Evolutionary conservation across 2,888 invertebrate species (phyloP).

Genomic region (Agriopis marginaria): DNA sequence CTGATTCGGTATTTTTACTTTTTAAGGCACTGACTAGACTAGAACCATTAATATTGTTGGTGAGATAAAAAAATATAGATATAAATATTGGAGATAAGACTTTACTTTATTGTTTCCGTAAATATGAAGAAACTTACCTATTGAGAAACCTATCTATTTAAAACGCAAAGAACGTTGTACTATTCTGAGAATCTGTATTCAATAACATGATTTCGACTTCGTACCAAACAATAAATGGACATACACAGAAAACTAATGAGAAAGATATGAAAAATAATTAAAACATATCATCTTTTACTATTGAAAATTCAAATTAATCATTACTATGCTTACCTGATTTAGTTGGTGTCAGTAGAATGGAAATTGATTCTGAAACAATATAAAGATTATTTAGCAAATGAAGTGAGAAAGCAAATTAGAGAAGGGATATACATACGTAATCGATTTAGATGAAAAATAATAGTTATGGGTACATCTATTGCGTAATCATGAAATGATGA

Average conservation of each 20-base stretch:
- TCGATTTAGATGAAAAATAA: too few species aligned
- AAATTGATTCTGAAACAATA: slow-evolving; percentile 54
- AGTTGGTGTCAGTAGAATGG: slow-evolving; percentile 35
- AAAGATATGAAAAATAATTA: background rate
- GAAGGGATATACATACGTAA: background rate
- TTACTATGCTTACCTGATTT: slow-evolving; percentile 49
- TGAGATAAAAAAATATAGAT: background rate
- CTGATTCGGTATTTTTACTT: slow-evolving; percentile 22
- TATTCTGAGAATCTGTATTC: background rate
- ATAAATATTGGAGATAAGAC: slow-evolving; percentile 3
- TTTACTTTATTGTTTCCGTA: background rate
- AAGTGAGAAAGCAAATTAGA: background rate
- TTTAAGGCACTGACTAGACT: slow-evolving; percentile 1
- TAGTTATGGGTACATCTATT: background rate
- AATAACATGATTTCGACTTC: background rate
- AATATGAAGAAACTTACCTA: background rate
- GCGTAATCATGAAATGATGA: background rate
- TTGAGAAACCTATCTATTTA: background rate
- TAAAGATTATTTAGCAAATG: slow-evolving; percentile 2
- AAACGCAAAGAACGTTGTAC: background rate
- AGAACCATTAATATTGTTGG: background rate
- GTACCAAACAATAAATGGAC: background rate
- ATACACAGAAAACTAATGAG: slow-evolving; percentile 11
- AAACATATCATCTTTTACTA: slow-evolving; percentile 5
- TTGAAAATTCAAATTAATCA: background rate